Evolutionary conservation across 2,113 vertebrate genomes (phyloP), one percentile per base, ranked within the genome.

Genomic region (Ptilorrhoa leucosticta): DNA sequence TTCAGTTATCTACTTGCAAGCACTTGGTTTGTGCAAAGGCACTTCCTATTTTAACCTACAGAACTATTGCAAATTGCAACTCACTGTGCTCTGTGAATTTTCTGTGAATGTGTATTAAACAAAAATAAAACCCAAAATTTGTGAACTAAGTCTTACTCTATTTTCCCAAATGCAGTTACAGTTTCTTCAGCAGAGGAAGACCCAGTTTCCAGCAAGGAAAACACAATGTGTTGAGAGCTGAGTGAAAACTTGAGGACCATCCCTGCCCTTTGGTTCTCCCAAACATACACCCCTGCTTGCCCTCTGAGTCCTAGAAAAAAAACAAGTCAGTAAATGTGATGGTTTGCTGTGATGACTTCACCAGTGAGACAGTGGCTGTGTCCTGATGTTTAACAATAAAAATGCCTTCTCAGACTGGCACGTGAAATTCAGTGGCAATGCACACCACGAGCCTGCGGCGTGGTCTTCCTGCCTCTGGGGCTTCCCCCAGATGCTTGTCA

Each of bases 381-480:
- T 37, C 26, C 68, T 81, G 44, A n/a, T 1, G 2, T 21, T 18
- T 68, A 40, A 31, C 30, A 39, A 19, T 3, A 16, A 72, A 80
- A 89, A 44, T 6, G 6, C n/a, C 35, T 82, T 73, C 31, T 9
- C 45, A 42, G 82, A 39, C 35, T 23, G 54, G 24, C 33, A 23
- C 5, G 13, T 13, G 26, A 61, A 82, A 45, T 61, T 44, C 45
- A 73, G 21, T 21, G 28, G 30, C 68, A 71, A 30, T 18, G 31
- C 28, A n/a, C 22, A 21, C 15, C 35, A 15, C 0, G 4, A 35
- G 21, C 27, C 63, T 75, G 47, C 39, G 79, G 35, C 0, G 0
- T 10, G 44, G 21, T 24, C 35, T 54, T 35, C 0, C 0, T 42
- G 8, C 31, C 28, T 31, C 13, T 33, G 35, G 22, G 31, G 23